A percentile compares a stretch with the other conserved stretches of the same genome.
Conservation (phyloP, 2,888 invertebrate genomes). For the Scrobipalpa costella region DNA sequence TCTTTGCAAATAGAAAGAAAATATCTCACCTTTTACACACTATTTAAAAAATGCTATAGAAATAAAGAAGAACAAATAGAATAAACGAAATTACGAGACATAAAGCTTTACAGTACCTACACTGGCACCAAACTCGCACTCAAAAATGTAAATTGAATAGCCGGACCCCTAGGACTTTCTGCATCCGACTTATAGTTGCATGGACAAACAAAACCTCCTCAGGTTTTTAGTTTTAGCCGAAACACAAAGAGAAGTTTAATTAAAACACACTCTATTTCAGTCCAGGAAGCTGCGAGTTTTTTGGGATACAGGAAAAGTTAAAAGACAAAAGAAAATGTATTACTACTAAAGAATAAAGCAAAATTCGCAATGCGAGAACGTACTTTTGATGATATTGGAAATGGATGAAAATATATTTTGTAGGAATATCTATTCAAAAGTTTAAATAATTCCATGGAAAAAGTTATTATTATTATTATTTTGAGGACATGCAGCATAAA, state of each 20-base stretch:
- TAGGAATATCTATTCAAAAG: too few species aligned
- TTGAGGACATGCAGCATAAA: too few species aligned
- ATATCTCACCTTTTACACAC: too few species aligned
- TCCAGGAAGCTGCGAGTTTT: conserved; percentile 6
- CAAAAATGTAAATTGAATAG: background rate
- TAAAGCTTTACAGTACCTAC: too few species aligned
- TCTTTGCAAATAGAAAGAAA: too few species aligned
- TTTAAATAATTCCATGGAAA: too few species aligned
- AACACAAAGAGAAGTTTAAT: conserved; percentile 25
- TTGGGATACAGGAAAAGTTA: background rate
- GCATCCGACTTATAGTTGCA: background rate
- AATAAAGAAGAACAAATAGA: too few species aligned
- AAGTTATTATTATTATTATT: too few species aligned
- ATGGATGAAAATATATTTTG: too few species aligned
- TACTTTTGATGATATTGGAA: too few species aligned
- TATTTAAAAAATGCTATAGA: too few species aligned
- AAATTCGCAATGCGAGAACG: too few species aligned
- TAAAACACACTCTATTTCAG: conserved; percentile 25
- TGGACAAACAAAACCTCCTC: background rate
- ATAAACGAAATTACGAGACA: background rate
- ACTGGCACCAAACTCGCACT: background rate
- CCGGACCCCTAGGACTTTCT: background rate
- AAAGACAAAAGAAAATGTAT: background rate
- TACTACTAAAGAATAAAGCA: background rate
- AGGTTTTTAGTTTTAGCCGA: background rate